Evolutionary conservation across 2,888 invertebrate species (phyloP), one percentile per base, ranked within the genome.

Genomic region (Phytoseiulus persimilis): DNA sequence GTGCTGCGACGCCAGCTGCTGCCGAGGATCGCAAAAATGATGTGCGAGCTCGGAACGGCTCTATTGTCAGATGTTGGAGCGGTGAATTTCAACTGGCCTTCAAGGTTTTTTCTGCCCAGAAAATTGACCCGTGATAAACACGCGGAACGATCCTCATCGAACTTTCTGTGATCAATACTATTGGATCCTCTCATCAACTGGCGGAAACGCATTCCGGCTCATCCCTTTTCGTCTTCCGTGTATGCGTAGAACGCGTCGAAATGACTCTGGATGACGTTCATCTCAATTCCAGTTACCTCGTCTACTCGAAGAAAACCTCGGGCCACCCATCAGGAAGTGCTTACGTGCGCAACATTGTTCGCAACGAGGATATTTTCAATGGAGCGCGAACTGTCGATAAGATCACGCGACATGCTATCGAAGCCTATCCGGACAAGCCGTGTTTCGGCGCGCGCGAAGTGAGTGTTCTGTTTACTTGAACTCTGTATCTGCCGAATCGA

Each of bases 361-460:
- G 87, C 1, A 87, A 87, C 33, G 87, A 45, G 45, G 87, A 87
- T 45, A 87, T 87, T 32, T 87, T 87, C 32, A 89, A 89, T n/a
- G 89, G 84, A 5, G 87, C 91, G 32, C 46, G 91, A 65, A 93
- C 93, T 0, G 91, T 93, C 32, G 92, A 92, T 90, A 93, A 95
- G 92, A 95, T 98, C 94, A 95, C 98, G 92, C 94, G 95, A 39
- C 96, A 95, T 92, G 96, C 97, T 83, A 95, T 95, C 87, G 94
- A 94, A 91, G 94, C 95, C 91, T 96, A 96, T 93, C 94, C 94
- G 14, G 94, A 94, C 89, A 95, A 95, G 91, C 95, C 94, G 90
- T 97, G 97, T 92, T 94, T 98, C 91, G 98, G 98, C 89, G 97
- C 97, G 0, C 94, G 98, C 90, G 95, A 97, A 92, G 95, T 87